A percentile compares a stretch with the other conserved stretches of the same genome.
Conservation (phyloP, 2,888 invertebrate genomes). For the Suillia variegata region DNA sequence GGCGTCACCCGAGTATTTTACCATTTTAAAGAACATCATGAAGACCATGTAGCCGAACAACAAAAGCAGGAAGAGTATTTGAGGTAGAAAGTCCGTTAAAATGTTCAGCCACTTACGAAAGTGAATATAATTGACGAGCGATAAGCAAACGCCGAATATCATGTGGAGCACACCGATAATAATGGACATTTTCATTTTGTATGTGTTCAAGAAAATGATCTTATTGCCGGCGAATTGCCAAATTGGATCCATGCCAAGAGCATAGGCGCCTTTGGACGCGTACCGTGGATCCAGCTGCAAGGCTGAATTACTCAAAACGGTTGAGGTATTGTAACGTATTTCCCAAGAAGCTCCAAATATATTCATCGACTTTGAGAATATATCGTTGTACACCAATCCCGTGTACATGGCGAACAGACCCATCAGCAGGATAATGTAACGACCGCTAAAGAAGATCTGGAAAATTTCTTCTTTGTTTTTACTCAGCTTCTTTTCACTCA, state of each 20-base stretch:
- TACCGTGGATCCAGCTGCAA: slow-evolving; percentile 71
- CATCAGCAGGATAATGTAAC: slow-evolving; percentile 97
- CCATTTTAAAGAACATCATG: slow-evolving; percentile 92
- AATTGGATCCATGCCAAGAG: slow-evolving; percentile 81
- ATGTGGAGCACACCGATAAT: slow-evolving; percentile 93
- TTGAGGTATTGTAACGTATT: slow-evolving; percentile 64
- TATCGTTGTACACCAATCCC: slow-evolving; percentile 96
- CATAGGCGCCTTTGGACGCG: slow-evolving; percentile 63
- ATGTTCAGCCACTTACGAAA: slow-evolving; percentile 73
- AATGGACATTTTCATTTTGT: slow-evolving; percentile 95
- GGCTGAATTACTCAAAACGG: slow-evolving; percentile 57
- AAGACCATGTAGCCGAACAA: slow-evolving; percentile 91
- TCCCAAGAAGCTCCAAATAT: slow-evolving; percentile 90
- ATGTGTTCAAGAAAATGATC: slow-evolving; percentile 92
- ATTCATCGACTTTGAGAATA: slow-evolving; percentile 94
- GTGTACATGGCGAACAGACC: slow-evolving; percentile 97
- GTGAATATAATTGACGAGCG: slow-evolving; percentile 76
- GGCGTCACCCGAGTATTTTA: slow-evolving; percentile 66
- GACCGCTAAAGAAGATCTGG: slow-evolving; percentile 96
- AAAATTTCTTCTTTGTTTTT: slow-evolving; percentile 84
- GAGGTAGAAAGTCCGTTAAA: slow-evolving; percentile 87
- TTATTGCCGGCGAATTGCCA: slow-evolving; percentile 85
- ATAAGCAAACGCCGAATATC: slow-evolving; percentile 90
- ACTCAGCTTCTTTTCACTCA: slow-evolving; percentile 77
- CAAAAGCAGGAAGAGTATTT: slow-evolving; percentile 83